phyloP scores from a whole-genome alignment of 2,888 invertebrate species.

The Tenthredo notha region DNA sequence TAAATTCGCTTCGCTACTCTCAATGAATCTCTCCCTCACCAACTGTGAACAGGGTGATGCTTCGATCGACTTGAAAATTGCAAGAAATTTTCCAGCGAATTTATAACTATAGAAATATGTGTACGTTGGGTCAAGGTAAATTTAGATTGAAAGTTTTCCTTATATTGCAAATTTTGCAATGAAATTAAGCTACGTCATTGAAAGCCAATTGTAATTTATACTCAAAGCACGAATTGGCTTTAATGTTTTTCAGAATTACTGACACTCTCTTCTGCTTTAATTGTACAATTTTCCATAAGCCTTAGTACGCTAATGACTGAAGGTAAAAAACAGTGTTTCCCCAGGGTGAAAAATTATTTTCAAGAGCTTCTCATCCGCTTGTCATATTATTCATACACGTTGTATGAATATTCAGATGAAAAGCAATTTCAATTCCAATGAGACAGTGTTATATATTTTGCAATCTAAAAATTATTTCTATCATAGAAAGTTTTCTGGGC shows the following conservation, averaged over 20 bases:
- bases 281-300: not conserved
- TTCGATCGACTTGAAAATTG: not conserved
- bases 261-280: not conserved
- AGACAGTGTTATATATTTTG: not conserved
- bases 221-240: not conserved
- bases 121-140: not conserved
- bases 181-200: not conserved
- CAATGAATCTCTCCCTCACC: not conserved
- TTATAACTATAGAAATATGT: not conserved
- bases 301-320: not conserved
- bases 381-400: constrained; percentile 6
- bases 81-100: not conserved
- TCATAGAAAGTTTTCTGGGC: not conserved
- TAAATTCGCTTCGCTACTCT: not conserved
- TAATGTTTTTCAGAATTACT: not conserved
- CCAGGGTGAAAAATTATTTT: not conserved
- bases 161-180: not conserved
- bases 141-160: not conserved
- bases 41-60: not conserved
- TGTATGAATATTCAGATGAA: not conserved
- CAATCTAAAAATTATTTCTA: not conserved
- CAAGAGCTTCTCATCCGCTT: not conserved
- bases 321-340: not conserved
- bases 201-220: not conserved
- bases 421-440: not conserved